phyloP scores from a whole-genome alignment of 2,888 invertebrate species.

The Morpho achilles region DNA sequence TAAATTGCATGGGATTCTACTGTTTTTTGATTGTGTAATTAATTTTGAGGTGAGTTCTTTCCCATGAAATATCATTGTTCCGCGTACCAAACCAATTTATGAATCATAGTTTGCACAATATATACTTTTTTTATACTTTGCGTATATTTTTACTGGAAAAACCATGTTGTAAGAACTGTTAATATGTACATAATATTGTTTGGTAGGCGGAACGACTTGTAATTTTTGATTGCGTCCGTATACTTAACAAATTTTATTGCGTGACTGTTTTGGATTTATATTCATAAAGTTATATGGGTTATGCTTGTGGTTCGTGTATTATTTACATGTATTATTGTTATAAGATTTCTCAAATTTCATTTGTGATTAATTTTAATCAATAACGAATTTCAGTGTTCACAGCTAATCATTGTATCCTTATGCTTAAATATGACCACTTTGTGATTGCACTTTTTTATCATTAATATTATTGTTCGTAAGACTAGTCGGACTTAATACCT shows the following conservation, averaged over 20 bases:
- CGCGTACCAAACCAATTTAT: neutral
- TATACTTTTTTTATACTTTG: neutral
- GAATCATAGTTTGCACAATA: too few relatives aligned
- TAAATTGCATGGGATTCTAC: slow-evolving; percentile 5
- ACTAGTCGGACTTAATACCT: slow-evolving; percentile 12
- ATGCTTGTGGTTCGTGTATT: slow-evolving; percentile 26
- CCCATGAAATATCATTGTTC: slow-evolving; percentile 4
- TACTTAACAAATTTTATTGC: slow-evolving; percentile 10
- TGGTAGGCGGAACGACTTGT: slow-evolving; percentile 18
- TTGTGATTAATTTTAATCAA: slow-evolving; percentile 11
- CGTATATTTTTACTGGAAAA: neutral
- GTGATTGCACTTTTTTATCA: slow-evolving; percentile 1
- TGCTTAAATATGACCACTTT: neutral
- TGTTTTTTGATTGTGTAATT: neutral
- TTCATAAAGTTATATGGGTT: slow-evolving; percentile 23
- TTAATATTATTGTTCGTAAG: slow-evolving; percentile 4
- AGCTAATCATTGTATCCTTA: neutral
- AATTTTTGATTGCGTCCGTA: slow-evolving; percentile 28
- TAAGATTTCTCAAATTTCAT: slow-evolving; percentile 19
- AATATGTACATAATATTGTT: neutral
- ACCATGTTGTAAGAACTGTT: neutral
- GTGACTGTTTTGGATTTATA: slow-evolving; percentile 25
- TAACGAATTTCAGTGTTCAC: slow-evolving; percentile 9
- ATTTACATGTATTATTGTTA: slow-evolving; percentile 19
- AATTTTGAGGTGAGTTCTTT: slow-evolving; percentile 6